Conservation (phyloP, 92 coral and sea anemone genomes). For the Virgularia gustaviana region DNA sequence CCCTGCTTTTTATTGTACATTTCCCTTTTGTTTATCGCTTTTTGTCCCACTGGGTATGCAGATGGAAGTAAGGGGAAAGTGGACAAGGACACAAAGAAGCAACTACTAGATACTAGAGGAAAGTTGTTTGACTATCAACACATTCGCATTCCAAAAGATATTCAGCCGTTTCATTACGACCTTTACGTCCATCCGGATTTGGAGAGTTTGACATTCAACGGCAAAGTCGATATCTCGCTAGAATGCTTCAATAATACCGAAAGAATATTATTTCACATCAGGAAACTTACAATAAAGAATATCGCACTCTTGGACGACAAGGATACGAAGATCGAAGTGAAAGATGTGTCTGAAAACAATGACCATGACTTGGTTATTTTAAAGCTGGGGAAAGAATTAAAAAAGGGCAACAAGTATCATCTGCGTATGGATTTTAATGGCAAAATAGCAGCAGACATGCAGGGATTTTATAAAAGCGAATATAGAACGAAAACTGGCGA, state of each 20-base stretch:
- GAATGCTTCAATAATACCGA: constrained; percentile 55
- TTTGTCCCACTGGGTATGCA: no score
- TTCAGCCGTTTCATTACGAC: constrained; percentile 64
- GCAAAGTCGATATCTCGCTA: constrained; percentile 58
- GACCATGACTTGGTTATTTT: constrained; percentile 48
- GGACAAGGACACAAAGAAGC: no score
- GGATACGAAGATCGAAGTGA: constrained; percentile 37
- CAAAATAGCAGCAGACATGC: constrained; percentile 50
- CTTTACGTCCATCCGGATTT: constrained; percentile 68
- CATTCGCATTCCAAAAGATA: constrained; percentile 70
- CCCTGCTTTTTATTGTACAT: no score
- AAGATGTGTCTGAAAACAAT: constrained; percentile 31
- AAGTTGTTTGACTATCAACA: constrained; percentile 46
- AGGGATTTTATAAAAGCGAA: constrained; percentile 62
- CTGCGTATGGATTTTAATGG: constrained; percentile 55
- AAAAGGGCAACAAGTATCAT: constrained; percentile 42
- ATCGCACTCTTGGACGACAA: constrained; percentile 35
- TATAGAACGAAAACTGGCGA: constrained; percentile 55
- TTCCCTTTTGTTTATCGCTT: background rate
- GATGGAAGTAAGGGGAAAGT: no score
- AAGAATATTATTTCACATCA: constrained; percentile 61
- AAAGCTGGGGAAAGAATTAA: constrained; percentile 22
- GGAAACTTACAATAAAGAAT: constrained; percentile 50
- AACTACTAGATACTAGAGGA: constrained; percentile 24
- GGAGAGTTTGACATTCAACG: constrained; percentile 56